phyloP scores from a whole-genome alignment of 1,140 invertebrate genomes.

The Cheumatopsyche charites region DNA sequence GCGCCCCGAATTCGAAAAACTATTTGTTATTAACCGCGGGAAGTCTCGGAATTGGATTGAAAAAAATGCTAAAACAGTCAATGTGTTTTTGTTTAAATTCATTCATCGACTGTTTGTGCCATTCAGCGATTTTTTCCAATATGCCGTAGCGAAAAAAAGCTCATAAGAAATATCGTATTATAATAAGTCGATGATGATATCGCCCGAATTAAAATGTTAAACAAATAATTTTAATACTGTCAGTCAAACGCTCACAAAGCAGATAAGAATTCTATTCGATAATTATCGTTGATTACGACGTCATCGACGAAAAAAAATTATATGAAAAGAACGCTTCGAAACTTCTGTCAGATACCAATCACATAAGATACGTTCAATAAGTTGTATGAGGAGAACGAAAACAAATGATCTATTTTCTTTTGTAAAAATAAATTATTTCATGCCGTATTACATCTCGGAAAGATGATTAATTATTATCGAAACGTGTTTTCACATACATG shows the following conservation, averaged over 20 bases:
- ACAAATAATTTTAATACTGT: slow-evolving; percentile 27
- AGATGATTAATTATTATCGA: slow-evolving; percentile 8
- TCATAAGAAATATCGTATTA: slow-evolving; percentile 4
- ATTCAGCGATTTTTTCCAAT: slow-evolving; percentile 16
- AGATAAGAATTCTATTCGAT: neutral
- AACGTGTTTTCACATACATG: slow-evolving; percentile 1
- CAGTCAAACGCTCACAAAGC: slow-evolving; percentile 6
- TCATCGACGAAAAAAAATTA: no score
- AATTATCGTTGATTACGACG: slow-evolving; percentile 3
- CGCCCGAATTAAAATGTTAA: slow-evolving; percentile 18
- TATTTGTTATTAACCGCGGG: slow-evolving; percentile 45
- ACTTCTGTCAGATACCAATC: slow-evolving; percentile 19
- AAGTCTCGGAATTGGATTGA: slow-evolving; percentile 11
- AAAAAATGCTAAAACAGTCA: neutral
- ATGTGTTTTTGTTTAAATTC: neutral
- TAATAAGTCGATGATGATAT: slow-evolving; percentile 7
- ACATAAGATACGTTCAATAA: neutral
- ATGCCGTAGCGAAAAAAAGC: neutral
- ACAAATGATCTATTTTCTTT: neutral
- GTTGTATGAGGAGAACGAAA: neutral
- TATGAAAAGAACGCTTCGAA: neutral
- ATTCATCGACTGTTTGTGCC: slow-evolving; percentile 16
- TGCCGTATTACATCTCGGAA: neutral
- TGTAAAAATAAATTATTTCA: neutral
- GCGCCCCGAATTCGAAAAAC: slow-evolving; percentile 35